phyloP scores from a whole-genome alignment of 2,888 invertebrate genomes.

The Parnassius smintheus region DNA sequence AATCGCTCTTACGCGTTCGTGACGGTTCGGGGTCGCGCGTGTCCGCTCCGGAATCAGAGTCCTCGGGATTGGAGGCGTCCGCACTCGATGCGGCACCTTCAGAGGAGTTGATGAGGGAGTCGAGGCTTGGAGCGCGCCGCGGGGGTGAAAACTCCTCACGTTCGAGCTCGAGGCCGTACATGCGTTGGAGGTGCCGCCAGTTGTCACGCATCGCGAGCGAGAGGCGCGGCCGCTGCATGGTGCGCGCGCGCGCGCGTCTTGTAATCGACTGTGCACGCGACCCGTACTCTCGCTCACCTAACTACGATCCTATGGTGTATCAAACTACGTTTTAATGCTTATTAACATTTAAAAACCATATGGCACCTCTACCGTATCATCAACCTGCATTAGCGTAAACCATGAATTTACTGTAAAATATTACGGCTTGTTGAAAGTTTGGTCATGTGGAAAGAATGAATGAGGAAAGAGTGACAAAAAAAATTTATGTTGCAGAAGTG shows the following conservation, averaged over 20 bases:
- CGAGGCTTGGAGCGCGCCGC: slow-evolving; percentile 81
- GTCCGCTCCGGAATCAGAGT: slow-evolving; percentile 86
- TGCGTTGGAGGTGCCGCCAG: slow-evolving; percentile 75
- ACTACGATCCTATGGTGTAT: slow-evolving; percentile 38
- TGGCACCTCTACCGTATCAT: no score
- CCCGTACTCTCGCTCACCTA: slow-evolving; percentile 21
- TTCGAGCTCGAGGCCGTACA: slow-evolving; percentile 71
- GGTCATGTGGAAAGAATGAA: no score
- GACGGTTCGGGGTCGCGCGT: slow-evolving; percentile 72
- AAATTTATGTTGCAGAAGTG: no score
- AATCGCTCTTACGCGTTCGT: slow-evolving; percentile 45
- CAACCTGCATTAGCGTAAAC: no score
- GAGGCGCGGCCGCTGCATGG: slow-evolving; percentile 77
- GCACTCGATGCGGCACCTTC: slow-evolving; percentile 83
- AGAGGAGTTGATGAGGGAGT: slow-evolving; percentile 86
- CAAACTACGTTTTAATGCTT: slow-evolving; percentile 30
- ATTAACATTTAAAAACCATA: slow-evolving; percentile 9
- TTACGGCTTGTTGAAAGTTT: no score
- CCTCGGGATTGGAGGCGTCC: slow-evolving; percentile 82
- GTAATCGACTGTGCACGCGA: slow-evolving; percentile 53
- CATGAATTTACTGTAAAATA: no score
- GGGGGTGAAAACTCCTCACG: slow-evolving; percentile 55
- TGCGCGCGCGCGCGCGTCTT: slow-evolving; percentile 74
- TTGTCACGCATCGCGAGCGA: slow-evolving; percentile 80
- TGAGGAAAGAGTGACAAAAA: no score